Percentiles rank a stretch among this genome's conserved stretches.
phyloP scores from a whole-genome alignment of 92 coral and sea anemone genomes.

The Palythoa grandis region DNA sequence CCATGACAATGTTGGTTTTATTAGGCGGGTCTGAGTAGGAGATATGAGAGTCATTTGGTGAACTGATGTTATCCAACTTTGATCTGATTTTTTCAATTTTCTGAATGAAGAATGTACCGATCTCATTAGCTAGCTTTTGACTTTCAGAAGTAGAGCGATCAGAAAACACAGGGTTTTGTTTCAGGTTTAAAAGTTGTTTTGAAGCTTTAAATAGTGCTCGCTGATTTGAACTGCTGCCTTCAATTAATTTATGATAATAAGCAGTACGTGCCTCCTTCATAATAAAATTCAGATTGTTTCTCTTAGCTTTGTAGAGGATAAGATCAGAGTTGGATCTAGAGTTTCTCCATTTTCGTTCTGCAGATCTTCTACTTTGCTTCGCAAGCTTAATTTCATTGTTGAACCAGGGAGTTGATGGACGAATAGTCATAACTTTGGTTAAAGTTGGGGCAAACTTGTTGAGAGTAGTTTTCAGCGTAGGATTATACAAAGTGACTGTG shows the following conservation, averaged over 20 bases:
- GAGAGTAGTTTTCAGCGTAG: constrained; percentile 28
- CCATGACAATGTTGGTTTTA: constrained; percentile 4
- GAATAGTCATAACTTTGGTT: constrained; percentile 17
- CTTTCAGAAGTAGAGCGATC: constrained; percentile 1
- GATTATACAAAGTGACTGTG: constrained; percentile 8
- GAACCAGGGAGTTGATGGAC: constrained; percentile 37
- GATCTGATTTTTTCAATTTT: constrained; percentile 43
- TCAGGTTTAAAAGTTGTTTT: constrained; percentile 38
- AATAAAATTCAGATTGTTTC: constrained; percentile 28
- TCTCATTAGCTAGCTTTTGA: constrained; percentile 11
- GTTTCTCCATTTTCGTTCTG: constrained; percentile 43
- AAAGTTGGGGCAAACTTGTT: constrained; percentile 43
- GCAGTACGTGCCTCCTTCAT: constrained; percentile 42
- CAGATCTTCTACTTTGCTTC: constrained; percentile 34
- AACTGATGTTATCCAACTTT: constrained; percentile 11
- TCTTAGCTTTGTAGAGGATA: constrained; percentile 28
- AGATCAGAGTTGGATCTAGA: constrained; percentile 40
- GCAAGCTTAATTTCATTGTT: constrained; percentile 29
- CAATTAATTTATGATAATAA: constrained; percentile 43
- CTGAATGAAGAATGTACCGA: constrained; percentile 37
- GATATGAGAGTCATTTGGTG: constrained; percentile 13
- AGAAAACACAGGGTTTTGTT: constrained; percentile 22
- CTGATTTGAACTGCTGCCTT: constrained; percentile 35
- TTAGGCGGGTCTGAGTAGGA: neutral
- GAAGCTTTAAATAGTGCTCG: constrained; percentile 24